Percentiles rank a stretch among this genome's conserved stretches.
phyloP scores from a whole-genome alignment of 2,113 vertebrate species.

The Mionectes macconnelli region DNA sequence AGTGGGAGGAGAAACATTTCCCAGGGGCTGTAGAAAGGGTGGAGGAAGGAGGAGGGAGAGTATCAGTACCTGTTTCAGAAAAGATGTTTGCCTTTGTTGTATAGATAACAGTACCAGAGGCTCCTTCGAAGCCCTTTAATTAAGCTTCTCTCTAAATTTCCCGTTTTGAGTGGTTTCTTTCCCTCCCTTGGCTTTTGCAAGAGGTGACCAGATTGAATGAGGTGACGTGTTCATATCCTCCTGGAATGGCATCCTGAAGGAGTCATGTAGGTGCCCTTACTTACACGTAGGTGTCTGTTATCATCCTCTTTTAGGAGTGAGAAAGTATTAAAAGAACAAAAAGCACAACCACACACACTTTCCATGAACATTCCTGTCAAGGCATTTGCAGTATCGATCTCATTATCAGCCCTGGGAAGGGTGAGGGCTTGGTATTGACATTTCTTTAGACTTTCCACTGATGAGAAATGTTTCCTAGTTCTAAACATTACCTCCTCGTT shows the following conservation, averaged over 20 bases:
- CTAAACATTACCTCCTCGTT: not conserved
- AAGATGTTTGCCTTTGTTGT: not conserved
- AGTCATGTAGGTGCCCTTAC: not conserved
- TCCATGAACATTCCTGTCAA: not conserved
- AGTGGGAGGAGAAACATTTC: constrained; percentile 11
- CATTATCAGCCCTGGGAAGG: not conserved
- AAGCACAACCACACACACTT: not conserved
- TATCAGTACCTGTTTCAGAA: not conserved
- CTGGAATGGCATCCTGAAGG: not conserved
- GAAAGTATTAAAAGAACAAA: not conserved
- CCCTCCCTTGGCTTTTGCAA: not conserved
- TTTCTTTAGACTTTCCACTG: not conserved
- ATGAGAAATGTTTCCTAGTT: not conserved
- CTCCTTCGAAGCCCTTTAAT: not conserved
- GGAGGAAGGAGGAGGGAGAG: not conserved
- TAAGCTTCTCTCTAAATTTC: not conserved
- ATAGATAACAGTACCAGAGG: not conserved
- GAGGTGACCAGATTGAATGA: not conserved
- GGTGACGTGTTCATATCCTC: not conserved
- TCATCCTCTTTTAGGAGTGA: not conserved
- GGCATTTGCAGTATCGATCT: not conserved
- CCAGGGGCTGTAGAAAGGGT: not conserved
- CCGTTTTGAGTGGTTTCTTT: not conserved
- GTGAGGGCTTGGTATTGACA: not conserved
- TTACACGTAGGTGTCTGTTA: not conserved